phyloP scores from a whole-genome alignment of 2,888 invertebrate genomes.

The Antheraea yamamai region DNA sequence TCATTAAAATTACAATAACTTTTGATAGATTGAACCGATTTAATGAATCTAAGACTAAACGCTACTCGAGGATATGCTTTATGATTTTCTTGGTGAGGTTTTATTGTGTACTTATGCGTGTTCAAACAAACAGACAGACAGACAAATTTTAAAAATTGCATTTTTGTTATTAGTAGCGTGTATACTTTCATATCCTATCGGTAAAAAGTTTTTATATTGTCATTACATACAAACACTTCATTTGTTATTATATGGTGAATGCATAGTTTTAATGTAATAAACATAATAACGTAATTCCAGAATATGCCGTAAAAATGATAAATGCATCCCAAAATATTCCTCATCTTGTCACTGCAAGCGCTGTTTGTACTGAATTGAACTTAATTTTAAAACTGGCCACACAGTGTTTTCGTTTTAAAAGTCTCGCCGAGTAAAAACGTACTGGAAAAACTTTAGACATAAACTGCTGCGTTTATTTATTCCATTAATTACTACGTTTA shows the following conservation, averaged over 20 bases:
- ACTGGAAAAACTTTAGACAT: conserved; percentile 32
- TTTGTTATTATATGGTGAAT: no score
- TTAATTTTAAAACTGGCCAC: conserved; percentile 72
- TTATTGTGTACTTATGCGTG: no score
- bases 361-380: conserved; percentile 64
- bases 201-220: no score
- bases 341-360: conserved; percentile 50
- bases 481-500: background rate
- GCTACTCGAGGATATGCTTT: no score
- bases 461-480: background rate
- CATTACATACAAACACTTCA: no score
- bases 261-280: background rate
- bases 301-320: background rate
- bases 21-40: no score
- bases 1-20: no score
- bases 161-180: no score
- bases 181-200: background rate
- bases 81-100: no score
- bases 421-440: conserved; percentile 34
- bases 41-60: no score
- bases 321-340: conserved; percentile 35
- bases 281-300: background rate
- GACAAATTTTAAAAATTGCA: no score
- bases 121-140: no score
- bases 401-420: conserved; percentile 60